Evolutionary conservation across 2,797 vertebrate species (phyloP).

Genomic region (Prunella strophiata): DNA sequence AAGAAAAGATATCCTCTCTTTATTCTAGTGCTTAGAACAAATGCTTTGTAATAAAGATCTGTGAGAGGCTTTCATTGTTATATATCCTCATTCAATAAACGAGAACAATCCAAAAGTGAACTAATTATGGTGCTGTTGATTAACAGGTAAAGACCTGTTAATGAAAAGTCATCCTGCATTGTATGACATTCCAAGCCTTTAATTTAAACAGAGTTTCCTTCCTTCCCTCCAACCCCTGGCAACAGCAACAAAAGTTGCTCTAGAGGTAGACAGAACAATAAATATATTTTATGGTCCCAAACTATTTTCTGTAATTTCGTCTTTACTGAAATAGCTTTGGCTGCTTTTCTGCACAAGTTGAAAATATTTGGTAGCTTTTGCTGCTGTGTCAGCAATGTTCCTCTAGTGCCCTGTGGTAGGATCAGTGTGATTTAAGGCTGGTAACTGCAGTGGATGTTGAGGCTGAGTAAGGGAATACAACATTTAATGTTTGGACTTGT

Average conservation of each 20-base stretch:
- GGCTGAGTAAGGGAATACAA: neutral
- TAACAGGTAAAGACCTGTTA: constrained; percentile 14
- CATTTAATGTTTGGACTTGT: neutral
- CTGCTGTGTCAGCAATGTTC: neutral
- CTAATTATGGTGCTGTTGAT: neutral
- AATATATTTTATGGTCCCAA: neutral
- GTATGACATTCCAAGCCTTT: neutral
- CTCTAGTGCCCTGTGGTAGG: neutral
- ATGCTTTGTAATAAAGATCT: neutral
- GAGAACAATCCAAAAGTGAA: neutral
- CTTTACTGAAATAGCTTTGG: neutral
- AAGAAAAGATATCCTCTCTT: neutral
- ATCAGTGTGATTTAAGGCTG: neutral
- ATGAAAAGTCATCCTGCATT: constrained; percentile 13
- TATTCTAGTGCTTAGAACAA: neutral
- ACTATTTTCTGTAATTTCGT: neutral
- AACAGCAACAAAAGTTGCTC: constrained; percentile 41
- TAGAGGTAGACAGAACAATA: neutral
- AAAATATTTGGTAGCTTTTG: neutral
- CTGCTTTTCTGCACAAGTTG: neutral
- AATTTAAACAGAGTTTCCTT: constrained; percentile 9
- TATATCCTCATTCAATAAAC: neutral
- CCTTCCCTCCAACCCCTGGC: neutral
- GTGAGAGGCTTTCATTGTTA: neutral
- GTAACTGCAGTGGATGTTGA: neutral